A percentile compares a stretch with the other conserved stretches of the same genome.
Conservation (phyloP, 2,113 vertebrate genomes). For the Hippocampus comes region DNA sequence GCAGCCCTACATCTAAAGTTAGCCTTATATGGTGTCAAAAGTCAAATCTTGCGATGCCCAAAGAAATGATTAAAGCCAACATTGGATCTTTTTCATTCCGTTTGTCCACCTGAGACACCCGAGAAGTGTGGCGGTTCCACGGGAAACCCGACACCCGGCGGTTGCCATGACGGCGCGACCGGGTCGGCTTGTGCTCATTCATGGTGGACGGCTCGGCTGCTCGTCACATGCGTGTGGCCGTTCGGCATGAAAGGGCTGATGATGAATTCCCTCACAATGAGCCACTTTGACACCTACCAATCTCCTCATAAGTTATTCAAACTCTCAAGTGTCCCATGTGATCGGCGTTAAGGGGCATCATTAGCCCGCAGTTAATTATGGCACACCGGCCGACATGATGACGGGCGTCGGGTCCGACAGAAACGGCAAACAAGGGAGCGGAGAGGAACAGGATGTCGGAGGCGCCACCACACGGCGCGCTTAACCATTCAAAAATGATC, state of each 20-base stretch:
- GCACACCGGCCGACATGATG: neutral
- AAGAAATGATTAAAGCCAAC: too few relatives aligned
- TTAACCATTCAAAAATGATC: neutral
- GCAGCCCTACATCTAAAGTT: too few relatives aligned
- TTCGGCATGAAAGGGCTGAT: neutral
- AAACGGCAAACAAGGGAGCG: neutral
- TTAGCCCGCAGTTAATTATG: neutral
- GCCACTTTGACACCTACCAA: neutral
- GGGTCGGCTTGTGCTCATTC: conserved; percentile 36
- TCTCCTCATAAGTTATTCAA: neutral
- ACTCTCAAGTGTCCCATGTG: neutral
- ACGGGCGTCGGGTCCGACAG: neutral
- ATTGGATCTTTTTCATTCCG: neutral
- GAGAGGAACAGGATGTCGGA: conserved; percentile 1
- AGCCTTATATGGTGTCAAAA: too few relatives aligned
- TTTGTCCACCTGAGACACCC: conserved; percentile 45
- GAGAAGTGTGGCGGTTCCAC: conserved; percentile 33
- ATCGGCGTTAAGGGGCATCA: neutral
- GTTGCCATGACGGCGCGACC: conserved; percentile 35
- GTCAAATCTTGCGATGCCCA: too few relatives aligned
- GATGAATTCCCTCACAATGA: neutral
- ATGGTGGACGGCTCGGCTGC: neutral
- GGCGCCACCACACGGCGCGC: neutral
- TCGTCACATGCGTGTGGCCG: neutral
- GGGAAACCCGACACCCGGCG: conserved; percentile 43